Evolutionary conservation across 2,113 vertebrate species (phyloP), one percentile per base, ranked within the genome.

Genomic region (Capreolus pygargus): DNA sequence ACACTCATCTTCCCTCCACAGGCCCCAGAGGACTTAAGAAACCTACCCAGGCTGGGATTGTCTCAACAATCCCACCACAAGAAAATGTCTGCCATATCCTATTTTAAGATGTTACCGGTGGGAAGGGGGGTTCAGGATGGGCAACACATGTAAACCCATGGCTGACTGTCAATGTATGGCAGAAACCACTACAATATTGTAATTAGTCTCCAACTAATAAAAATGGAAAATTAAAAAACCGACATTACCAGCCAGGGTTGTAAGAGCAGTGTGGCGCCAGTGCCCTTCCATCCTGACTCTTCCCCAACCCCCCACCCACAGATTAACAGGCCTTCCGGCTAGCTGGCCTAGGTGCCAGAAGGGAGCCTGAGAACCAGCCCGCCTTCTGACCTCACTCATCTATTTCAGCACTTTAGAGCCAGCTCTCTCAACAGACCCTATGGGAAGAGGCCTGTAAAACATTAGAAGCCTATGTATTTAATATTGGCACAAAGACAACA

Each of bases 241-340:
- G 12, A 9, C 1, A 3, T 43, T 30, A 30, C 27, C 45, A 3
- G 45, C 45, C 70, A 21, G 2, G 25, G 7, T 10, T 36, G 11
- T 30, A 45, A 23, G 3, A 9, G 11, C 27, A 36, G 12, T 10
- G 0, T 13, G 4, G 52, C 2, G 4, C 17, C 30, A 7, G 11
- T 2, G 15, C 30, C 8, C 9, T 36, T 43, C 12, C 55, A 16
- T 25, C 52, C 16, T 0, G 7, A 30, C 1, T 12, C 19, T 39
- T n/a, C 7, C 16, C 16, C 0, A 0, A 9, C 33, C 1, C 33
- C 7, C 13, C 23, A 13, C 61, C 17, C 21, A 3, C 6, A 14
- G 9, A 91, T n/a, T 17, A 33, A 15, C 15, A 16, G 12, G 23
- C 39, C 3, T 57, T 82, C 11, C 12, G n/a, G 79, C 52, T 28